Evolutionary conservation across 1,140 invertebrate genomes (phyloP), one percentile per base, ranked within the genome.

Genomic region (Trichonephila clavata): DNA sequence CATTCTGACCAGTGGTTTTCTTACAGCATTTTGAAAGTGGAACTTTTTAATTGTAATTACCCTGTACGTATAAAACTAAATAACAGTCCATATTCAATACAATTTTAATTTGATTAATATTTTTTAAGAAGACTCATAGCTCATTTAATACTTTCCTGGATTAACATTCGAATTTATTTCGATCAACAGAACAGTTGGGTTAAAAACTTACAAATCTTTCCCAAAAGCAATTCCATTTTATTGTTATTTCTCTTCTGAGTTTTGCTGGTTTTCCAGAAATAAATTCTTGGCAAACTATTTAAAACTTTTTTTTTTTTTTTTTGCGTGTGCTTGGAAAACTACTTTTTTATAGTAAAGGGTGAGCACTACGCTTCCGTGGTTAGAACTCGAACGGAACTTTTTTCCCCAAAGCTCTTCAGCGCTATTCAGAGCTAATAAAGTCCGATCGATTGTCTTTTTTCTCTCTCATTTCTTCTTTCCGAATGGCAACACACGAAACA

Each of bases 401-500:
- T 84, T 32, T 24, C 24, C 43, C 24, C 43, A n/a, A 87, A 87
- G 32, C 59, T 65, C n/a, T 87, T 65, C 50, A n/a, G 87, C 21
- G 63, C 24, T 89, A 89, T 77, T 77, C 68, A 50, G 43, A 27
- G 65, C 21, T 89, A 89, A 77, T 89, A 77, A 89, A 71, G 65
- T 77, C 32, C 65, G 39, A n/a, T 63, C 57, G 21, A 27, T 65
- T 63, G 24, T 63, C 6, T 84, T 18, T 63, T 50, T 59, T 77
- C 32, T 21, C 39, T 63, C 7, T 60, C 39, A 60, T 81, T 90
- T 90, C 24, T 83, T 80, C 59, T 77, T 90, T 90, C 71, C 71
- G 89, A 90, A 81, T 90, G 89, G 71, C 89, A 90, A 63, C 89
- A 81, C 77, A 16, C 32, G 39, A 50, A 21, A 43, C 32, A 68